Evolutionary conservation across 2,797 vertebrate genomes (phyloP), one percentile per base, ranked within the genome.

Genomic region (Botia almorhae): DNA sequence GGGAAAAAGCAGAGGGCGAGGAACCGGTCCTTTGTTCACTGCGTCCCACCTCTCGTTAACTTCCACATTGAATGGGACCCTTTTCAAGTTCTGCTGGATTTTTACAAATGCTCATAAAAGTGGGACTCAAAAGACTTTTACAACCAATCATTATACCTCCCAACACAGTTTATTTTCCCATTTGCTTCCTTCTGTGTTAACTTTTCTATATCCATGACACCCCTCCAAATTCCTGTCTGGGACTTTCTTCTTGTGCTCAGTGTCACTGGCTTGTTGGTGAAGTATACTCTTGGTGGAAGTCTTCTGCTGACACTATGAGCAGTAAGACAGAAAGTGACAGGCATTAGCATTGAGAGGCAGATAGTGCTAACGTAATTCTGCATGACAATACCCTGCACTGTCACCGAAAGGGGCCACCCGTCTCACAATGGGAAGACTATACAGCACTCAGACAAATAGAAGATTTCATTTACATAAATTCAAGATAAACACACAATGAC

Each of bases 101-200:
- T 78, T 84, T 88, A 90, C 85, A 79, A 76, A 87, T 78, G 83
- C 88, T 85, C 87, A 91, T 93, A 92, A 92, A 91, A 87, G 70
- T 69, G 83, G 86, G 87, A 89, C 86, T 90, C 89, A 88, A 82
- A 86, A 82, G 81, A 82, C 82, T 89, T 93, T 92, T 90, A 92
- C 87, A 88, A 87, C 87, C 81, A 55, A 81, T 88, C 89, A 89
- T 92, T 91, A 93, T 80, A 83, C 79, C 86, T 84, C 82, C 78
- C 43, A 70, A 87, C 85, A 84, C 83, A 86, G 86, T 91, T 88
- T 90, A 88, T 88, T 84, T 87, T 90, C 88, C 89, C 88, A 88
- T 76, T 68, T 16, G 67, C 51, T 72, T 67, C 67, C 64, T 76
- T n/a, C 63, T 13, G 78, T 67, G 71, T 39, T 39, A 65, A 19